Conservation (phyloP, 2,113 vertebrate species). For the Strix uralensis region DNA sequence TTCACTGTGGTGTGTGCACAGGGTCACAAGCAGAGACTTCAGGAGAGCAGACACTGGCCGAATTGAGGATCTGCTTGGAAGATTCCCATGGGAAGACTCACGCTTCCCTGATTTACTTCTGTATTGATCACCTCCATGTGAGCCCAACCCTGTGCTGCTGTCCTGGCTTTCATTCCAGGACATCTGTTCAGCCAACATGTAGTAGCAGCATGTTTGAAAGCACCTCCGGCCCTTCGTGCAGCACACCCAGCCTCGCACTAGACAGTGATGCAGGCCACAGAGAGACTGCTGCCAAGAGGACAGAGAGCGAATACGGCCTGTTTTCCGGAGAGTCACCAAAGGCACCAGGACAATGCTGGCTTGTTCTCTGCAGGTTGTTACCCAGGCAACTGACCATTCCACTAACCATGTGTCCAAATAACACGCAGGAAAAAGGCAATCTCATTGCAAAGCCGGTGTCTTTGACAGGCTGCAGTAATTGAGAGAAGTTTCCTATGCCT, state of each 20-base stretch:
- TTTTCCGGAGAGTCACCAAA: not conserved
- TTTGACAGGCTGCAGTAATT: not conserved
- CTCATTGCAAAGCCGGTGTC: not conserved
- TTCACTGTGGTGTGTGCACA: not conserved
- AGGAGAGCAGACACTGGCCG: not conserved
- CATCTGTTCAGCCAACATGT: not conserved
- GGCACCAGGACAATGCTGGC: not conserved
- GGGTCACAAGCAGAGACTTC: not conserved
- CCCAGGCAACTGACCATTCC: not conserved
- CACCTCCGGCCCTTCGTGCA: not conserved
- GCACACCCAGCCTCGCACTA: not conserved
- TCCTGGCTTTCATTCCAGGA: not conserved
- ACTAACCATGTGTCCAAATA: not conserved
- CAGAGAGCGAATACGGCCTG: not conserved
- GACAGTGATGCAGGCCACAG: not conserved
- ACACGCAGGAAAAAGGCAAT: not conserved
- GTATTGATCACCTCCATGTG: conserved; percentile 22
- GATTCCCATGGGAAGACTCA: not conserved
- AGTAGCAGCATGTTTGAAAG: conserved; percentile 47
- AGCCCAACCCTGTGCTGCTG: not conserved
- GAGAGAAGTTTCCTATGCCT: not conserved
- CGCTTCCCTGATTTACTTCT: not conserved
- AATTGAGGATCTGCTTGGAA: not conserved
- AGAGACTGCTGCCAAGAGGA: not conserved
- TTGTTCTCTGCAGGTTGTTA: not conserved